A percentile compares a stretch with the other conserved stretches of the same genome.
Evolutionary conservation across 2,797 vertebrate species (phyloP).

Genomic region (Rhadinocentrus ornatus): DNA sequence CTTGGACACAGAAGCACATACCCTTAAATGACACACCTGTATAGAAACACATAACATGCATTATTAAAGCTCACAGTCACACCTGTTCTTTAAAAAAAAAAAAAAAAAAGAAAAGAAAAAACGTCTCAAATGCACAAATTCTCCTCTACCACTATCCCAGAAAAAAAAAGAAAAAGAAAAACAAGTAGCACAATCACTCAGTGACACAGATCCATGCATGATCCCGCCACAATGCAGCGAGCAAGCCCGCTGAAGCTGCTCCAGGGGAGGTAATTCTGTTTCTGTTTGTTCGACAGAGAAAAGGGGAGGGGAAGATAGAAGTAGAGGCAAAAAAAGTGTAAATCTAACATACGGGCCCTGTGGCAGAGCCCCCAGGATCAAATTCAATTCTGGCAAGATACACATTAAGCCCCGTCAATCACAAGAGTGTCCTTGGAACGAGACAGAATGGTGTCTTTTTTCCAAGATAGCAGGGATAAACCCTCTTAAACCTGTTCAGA

Average conservation of each 20-base stretch:
- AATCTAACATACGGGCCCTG: slow-evolving; percentile 86
- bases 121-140: slow-evolving; percentile 47
- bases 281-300: slow-evolving; percentile 85
- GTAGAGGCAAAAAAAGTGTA: slow-evolving; percentile 60
- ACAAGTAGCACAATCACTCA: slow-evolving; percentile 48
- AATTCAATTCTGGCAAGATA: slow-evolving; percentile 93
- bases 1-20: slow-evolving; percentile 32
- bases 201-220: slow-evolving; percentile 63
- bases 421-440: slow-evolving; percentile 89
- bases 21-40: slow-evolving; percentile 50
- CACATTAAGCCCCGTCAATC: slow-evolving; percentile 93
- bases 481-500: slow-evolving; percentile 61
- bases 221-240: slow-evolving; percentile 74
- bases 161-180: slow-evolving; percentile 20
- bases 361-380: slow-evolving; percentile 91
- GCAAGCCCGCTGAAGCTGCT: slow-evolving; percentile 58
- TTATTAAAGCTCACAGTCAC: slow-evolving; percentile 45
- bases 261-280: slow-evolving; percentile 88
- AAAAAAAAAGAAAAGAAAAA: neutral
- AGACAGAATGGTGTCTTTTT: slow-evolving; percentile 81
- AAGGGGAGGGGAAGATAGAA: slow-evolving; percentile 49
- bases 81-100: neutral
- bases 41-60: slow-evolving; percentile 38
- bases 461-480: slow-evolving; percentile 64
- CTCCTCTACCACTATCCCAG: slow-evolving; percentile 13